Conservation (phyloP, 2,888 invertebrate species). For the Andricus quercusramuli region DNA sequence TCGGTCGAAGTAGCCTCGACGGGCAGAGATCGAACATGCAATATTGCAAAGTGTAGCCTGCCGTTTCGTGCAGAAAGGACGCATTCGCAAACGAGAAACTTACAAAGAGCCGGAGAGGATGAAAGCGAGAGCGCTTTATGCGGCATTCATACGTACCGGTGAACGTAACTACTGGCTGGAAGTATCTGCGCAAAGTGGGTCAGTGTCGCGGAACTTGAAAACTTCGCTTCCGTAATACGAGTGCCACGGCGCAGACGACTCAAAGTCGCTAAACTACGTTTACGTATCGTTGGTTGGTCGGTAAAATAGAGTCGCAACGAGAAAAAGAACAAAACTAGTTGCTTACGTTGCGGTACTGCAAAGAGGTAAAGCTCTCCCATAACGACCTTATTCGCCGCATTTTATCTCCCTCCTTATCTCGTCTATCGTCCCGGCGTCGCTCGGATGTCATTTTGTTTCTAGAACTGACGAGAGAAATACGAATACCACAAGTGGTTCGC, state of each 20-base stretch:
- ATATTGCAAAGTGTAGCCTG: constrained; percentile 39
- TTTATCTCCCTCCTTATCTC: constrained; percentile 29
- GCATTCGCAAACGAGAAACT: constrained; percentile 49
- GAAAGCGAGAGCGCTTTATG: constrained; percentile 75
- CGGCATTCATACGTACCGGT: constrained; percentile 74
- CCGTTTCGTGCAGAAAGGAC: constrained; percentile 13
- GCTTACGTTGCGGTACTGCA: constrained; percentile 10
- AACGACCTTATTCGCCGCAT: constrained; percentile 29
- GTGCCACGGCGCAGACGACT: constrained; percentile 56
- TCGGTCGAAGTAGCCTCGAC: constrained; percentile 32
- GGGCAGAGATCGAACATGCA: constrained; percentile 30
- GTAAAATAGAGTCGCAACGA: constrained; percentile 28
- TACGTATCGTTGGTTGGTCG: constrained; percentile 51
- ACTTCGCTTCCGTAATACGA: constrained; percentile 78
- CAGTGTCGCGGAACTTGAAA: constrained; percentile 79
- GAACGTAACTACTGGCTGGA: constrained; percentile 75
- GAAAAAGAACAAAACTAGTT: constrained; percentile 44
- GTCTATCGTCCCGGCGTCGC: neutral
- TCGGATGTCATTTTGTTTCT: constrained; percentile 22
- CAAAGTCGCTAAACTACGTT: constrained; percentile 58
- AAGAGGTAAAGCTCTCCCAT: neutral
- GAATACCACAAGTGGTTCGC: constrained; percentile 10
- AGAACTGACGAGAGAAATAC: constrained; percentile 4
- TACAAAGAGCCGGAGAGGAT: constrained; percentile 57
- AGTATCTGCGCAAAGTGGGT: constrained; percentile 75